Evolutionary conservation across 2,797 vertebrate species (phyloP).

Genomic region (Ataeniobius toweri): DNA sequence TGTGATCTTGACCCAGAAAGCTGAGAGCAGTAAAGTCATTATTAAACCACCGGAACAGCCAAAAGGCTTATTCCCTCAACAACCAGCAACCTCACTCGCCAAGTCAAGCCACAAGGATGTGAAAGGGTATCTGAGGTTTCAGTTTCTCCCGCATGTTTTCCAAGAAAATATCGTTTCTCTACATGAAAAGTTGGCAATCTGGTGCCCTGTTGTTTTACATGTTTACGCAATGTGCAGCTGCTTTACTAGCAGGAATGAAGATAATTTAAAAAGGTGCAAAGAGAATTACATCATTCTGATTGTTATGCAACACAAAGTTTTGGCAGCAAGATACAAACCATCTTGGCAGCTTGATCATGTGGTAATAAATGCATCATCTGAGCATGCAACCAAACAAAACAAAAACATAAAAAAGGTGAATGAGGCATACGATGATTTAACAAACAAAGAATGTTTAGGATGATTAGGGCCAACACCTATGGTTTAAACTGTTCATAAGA

Average conservation of each 20-base stretch:
- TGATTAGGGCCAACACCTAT: not conserved
- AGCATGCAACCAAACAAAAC: not conserved
- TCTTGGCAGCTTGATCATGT: conserved; percentile 12
- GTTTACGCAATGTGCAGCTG: conserved; percentile 44
- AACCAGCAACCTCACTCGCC: conserved; percentile 16
- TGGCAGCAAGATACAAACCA: conserved; percentile 10
- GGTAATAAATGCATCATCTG: not conserved
- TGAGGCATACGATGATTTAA: not conserved
- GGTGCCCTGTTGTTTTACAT: conserved; percentile 6
- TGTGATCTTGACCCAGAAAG: conserved; percentile 45
- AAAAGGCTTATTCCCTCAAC: conserved; percentile 31
- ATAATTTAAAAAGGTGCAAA: conserved; percentile 3
- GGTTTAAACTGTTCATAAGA: not conserved
- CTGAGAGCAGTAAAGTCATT: conserved; percentile 40
- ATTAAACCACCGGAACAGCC: conserved; percentile 20
- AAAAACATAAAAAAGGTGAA: not conserved
- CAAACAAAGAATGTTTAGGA: not conserved
- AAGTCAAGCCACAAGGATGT: conserved; percentile 26
- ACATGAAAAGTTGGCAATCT: conserved; percentile 13
- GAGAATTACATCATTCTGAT: conserved; percentile 29
- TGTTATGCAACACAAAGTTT: conserved; percentile 24
- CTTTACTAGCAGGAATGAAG: conserved; percentile 22
- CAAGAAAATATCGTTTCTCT: conserved; percentile 28
- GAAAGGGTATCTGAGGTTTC: conserved; percentile 22
- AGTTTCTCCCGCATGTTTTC: conserved; percentile 10